A percentile compares a stretch with the other conserved stretches of the same genome.
These are phyloP conservation scores for Pipistrellus pipistrellus DNA, from an alignment of 2,797 vertebrate species.

Conservation along the genomic window DNA sequence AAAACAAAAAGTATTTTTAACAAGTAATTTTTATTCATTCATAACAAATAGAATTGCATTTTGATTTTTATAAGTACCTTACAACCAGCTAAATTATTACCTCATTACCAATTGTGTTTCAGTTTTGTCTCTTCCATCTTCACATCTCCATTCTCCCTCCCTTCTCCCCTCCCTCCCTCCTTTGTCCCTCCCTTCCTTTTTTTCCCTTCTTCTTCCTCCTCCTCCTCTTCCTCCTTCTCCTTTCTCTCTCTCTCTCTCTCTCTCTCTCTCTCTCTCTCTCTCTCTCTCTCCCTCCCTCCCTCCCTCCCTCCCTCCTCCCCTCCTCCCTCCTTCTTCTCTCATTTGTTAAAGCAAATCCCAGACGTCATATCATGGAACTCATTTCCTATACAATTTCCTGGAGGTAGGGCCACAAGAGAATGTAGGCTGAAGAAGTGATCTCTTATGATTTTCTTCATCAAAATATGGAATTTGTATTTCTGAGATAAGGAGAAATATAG, in stretches of 20 bases:
- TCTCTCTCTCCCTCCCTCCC: background rate
- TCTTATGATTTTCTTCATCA: conserved; percentile 42
- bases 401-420: conserved; percentile 65
- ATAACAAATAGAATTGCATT: background rate
- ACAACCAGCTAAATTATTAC: background rate
- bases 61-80: background rate
- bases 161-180: background rate
- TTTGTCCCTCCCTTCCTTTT: background rate
- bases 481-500: conserved; percentile 61
- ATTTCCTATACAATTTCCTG: conserved; percentile 76
- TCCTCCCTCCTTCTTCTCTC: background rate
- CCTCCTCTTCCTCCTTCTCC: background rate
- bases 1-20: background rate
- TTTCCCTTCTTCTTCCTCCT: too few species aligned
- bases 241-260: background rate
- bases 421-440: conserved; percentile 49
- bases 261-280: background rate
- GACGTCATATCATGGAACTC: conserved; percentile 73
- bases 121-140: background rate
- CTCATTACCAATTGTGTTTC: background rate
- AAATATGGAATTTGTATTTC: conserved; percentile 69
- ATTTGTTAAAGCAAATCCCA: conserved; percentile 79
- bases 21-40: background rate
- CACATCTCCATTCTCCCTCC: too few species aligned
- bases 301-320: background rate